Evolutionary conservation across 2,113 vertebrate genomes (phyloP).

Genomic region (Lophura nycthemera): DNA sequence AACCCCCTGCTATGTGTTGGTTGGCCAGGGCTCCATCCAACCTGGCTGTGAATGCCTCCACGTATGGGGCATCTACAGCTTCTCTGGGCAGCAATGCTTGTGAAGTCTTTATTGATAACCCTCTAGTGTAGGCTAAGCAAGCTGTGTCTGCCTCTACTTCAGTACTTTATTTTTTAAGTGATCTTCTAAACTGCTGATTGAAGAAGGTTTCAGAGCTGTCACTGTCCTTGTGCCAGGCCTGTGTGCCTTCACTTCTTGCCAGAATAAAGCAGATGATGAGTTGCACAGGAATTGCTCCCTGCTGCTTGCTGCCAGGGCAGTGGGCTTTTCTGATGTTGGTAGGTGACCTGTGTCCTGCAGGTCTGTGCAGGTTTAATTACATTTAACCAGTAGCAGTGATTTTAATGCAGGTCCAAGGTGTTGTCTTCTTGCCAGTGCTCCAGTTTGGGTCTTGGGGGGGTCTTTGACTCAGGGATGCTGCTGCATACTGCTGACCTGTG

Average conservation of each 20-base stretch:
- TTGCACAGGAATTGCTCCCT: background rate
- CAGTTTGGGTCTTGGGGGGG: accelerated
- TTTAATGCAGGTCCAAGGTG: background rate
- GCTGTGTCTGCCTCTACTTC: background rate
- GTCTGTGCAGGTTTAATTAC: background rate
- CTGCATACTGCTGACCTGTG: background rate
- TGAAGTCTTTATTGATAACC: background rate
- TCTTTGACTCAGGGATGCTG: accelerated
- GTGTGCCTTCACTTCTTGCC: background rate
- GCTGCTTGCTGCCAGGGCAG: background rate
- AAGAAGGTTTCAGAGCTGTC: background rate
- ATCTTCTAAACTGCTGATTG: background rate
- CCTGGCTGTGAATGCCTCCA: too few species aligned
- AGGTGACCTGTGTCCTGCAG: background rate
- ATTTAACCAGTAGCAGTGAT: background rate
- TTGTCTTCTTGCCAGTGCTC: background rate
- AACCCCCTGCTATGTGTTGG: too few species aligned
- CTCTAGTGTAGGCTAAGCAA: background rate
- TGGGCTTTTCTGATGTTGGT: too few species aligned
- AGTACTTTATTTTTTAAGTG: background rate
- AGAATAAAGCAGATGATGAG: accelerated
- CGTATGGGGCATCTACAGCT: too few species aligned
- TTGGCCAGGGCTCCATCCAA: too few species aligned
- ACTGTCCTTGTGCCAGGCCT: accelerated
- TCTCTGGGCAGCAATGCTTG: too few species aligned